phyloP scores from a whole-genome alignment of 37 sponge, comb jelly and placozoan genomes.

The Mnemiopsis leidyi region DNA sequence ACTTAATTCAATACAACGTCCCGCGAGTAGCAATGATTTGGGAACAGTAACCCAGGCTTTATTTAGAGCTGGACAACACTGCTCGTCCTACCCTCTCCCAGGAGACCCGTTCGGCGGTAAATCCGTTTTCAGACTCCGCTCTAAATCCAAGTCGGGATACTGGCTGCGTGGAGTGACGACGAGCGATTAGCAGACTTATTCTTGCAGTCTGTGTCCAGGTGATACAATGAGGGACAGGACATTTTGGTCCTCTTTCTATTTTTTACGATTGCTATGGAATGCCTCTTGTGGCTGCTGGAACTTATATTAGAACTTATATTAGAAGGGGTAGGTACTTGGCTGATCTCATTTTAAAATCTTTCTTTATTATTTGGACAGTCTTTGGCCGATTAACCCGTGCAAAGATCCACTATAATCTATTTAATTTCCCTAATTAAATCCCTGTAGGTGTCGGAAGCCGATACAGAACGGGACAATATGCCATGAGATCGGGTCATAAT shows the following conservation, averaged over 20 bases:
- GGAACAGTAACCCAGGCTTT: no score
- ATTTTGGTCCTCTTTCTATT: no score
- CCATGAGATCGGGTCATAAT: not conserved
- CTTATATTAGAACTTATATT: no score
- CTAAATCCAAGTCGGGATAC: not conserved
- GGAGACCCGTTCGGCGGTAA: not conserved
- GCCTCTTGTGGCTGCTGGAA: no score
- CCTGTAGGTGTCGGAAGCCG: not conserved
- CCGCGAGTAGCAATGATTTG: not conserved
- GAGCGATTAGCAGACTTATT: not conserved
- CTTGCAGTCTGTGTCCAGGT: not conserved
- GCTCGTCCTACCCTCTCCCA: not conserved
- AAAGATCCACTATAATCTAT: not conserved
- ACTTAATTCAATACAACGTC: not conserved
- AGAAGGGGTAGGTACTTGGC: no score
- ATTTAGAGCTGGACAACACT: not conserved
- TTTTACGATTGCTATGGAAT: no score
- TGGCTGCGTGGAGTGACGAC: not conserved
- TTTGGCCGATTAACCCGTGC: not conserved
- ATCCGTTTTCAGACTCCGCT: not conserved
- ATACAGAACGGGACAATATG: not conserved
- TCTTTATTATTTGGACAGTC: not conserved
- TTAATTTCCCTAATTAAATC: not conserved
- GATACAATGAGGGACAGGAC: not conserved
- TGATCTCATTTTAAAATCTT: not conserved